phyloP scores from a whole-genome alignment of 2,797 vertebrate genomes.

The Rhinophrynus dorsalis region DNA sequence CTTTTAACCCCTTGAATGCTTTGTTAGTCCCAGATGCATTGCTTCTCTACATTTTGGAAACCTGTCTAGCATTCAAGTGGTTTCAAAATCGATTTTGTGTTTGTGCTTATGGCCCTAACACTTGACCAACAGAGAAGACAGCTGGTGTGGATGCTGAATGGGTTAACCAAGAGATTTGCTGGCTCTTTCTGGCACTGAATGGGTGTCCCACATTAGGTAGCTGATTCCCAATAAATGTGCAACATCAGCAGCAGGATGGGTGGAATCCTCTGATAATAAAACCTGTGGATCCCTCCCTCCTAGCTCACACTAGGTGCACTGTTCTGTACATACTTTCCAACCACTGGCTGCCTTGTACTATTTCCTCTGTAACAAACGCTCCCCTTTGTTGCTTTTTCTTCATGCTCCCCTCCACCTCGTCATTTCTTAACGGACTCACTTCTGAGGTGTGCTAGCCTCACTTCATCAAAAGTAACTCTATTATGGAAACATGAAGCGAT shows the following conservation, averaged over 20 bases:
- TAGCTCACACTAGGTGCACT: conserved; percentile 19
- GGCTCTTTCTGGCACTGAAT: no score
- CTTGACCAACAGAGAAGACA: no score
- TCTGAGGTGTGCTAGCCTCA: conserved; percentile 39
- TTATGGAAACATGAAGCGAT: conserved; percentile 67
- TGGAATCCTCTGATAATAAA: not conserved
- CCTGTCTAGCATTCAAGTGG: no score
- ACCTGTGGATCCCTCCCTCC: not conserved
- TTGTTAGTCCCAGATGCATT: no score
- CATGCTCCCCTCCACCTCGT: conserved; percentile 21
- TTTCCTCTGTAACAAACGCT: conserved; percentile 12
- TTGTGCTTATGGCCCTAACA: no score
- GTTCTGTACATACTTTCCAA: conserved; percentile 14
- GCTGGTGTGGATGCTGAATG: no score
- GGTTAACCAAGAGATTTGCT: no score
- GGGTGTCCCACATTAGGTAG: no score
- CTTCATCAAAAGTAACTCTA: conserved; percentile 70
- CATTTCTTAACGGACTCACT: conserved; percentile 17
- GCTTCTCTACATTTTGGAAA: no score
- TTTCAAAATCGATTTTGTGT: no score
- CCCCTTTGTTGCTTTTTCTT: conserved; percentile 21
- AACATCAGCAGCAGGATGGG: not conserved
- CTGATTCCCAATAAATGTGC: not conserved
- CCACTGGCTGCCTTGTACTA: conserved; percentile 8
- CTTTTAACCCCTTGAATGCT: no score